A percentile compares a stretch with the other conserved stretches of the same genome.
Conservation (phyloP, 2,113 vertebrate species). For the Eptesicus fuscus region DNA sequence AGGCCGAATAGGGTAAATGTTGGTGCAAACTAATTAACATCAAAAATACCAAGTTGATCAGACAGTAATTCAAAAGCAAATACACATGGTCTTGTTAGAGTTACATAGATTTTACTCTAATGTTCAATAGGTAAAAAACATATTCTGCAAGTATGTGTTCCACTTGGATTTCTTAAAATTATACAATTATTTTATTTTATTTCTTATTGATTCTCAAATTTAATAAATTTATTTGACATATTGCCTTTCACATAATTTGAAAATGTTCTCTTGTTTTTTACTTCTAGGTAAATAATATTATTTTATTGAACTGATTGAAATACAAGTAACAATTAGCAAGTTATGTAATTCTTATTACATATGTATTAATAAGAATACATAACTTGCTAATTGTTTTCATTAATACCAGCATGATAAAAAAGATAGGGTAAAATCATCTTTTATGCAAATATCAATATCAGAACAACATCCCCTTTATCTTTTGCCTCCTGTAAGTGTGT, state of each 20-base stretch:
- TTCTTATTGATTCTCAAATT: background rate
- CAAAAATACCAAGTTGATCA: conserved; percentile 75
- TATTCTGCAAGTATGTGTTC: background rate
- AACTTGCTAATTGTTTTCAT: background rate
- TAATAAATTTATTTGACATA: background rate
- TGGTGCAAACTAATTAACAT: conserved; percentile 81
- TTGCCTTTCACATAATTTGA: background rate
- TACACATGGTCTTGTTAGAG: conserved; percentile 63
- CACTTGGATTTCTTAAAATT: background rate
- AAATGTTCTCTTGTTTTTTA: background rate
- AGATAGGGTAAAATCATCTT: background rate
- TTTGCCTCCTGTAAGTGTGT: background rate
- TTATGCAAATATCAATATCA: background rate
- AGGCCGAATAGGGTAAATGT: conserved; percentile 79
- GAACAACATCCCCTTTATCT: background rate
- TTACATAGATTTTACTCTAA: conserved; percentile 64
- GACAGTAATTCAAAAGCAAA: conserved; percentile 77
- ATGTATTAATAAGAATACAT: too few species aligned
- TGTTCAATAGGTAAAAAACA: conserved; percentile 37
- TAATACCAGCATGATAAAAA: background rate
- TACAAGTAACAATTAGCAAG: background rate
- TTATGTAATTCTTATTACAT: background rate
- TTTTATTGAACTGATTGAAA: background rate
- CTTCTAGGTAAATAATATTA: background rate
- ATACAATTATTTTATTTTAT: background rate